phyloP scores from a whole-genome alignment of 2,888 invertebrate genomes.

The Drosophila antonietae region DNA sequence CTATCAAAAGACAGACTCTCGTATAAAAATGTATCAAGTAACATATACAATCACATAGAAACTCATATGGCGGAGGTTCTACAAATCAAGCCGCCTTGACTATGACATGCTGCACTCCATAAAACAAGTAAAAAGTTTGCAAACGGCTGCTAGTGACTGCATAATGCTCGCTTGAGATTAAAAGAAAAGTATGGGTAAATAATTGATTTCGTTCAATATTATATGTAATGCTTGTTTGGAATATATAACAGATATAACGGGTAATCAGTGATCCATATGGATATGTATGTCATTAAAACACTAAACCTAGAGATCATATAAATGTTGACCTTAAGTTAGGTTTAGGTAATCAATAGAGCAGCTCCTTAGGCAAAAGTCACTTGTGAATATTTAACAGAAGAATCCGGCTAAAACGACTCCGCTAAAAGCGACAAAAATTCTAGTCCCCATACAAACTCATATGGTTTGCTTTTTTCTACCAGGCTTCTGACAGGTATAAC shows the following conservation, averaged over 20 bases:
- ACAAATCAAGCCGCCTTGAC: constrained; percentile 23
- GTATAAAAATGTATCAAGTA: constrained; percentile 12
- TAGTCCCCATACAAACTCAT: no score
- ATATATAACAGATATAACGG: no score
- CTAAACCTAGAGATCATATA: background rate
- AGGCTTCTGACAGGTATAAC: no score
- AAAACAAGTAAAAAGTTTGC: constrained; percentile 14
- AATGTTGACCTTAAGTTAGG: background rate
- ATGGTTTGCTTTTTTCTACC: no score
- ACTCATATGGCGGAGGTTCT: constrained; percentile 27
- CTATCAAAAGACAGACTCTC: constrained; percentile 32
- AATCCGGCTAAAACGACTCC: no score
- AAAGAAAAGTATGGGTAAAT: background rate
- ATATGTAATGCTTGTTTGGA: background rate
- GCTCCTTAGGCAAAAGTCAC: no score
- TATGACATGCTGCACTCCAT: constrained; percentile 14
- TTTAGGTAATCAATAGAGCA: no score
- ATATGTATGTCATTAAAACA: background rate
- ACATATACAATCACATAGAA: constrained; percentile 17
- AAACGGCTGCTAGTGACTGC: constrained; percentile 1
- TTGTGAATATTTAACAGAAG: no score
- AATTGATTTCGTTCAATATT: background rate
- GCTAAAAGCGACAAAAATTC: no score
- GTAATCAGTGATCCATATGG: background rate
- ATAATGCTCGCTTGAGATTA: background rate